Percentiles rank a stretch among this genome's conserved stretches.
Evolutionary conservation across 2,888 invertebrate species (phyloP).

Genomic region (Trimorus sp.): DNA sequence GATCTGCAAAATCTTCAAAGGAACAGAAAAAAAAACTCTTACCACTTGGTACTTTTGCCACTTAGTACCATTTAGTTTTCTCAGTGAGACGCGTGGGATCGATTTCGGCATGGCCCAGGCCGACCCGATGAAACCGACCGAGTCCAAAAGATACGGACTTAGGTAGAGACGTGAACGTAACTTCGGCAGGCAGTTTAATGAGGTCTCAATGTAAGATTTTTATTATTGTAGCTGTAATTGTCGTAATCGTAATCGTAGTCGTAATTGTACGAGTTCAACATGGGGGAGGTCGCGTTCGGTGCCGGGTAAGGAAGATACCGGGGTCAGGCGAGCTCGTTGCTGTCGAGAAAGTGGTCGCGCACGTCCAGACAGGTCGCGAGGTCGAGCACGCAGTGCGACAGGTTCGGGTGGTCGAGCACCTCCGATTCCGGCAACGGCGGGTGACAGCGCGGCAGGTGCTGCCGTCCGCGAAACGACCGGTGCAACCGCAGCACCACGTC

Average conservation of each 20-base stretch:
- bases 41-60: no score
- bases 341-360: conserved; percentile 86
- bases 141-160: conserved; percentile 41
- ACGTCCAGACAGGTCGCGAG: conserved; percentile 93
- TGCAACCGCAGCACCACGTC: conserved; percentile 94
- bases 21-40: no score
- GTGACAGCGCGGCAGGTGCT: conserved; percentile 92
- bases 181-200: conserved; percentile 76
- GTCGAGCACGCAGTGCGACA: conserved; percentile 91
- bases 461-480: conserved; percentile 91
- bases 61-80: no score
- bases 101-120: conserved; percentile 23
- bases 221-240: conserved; percentile 81
- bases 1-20: no score
- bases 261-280: conserved; percentile 78
- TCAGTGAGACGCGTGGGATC: no score
- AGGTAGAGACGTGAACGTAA: conserved; percentile 56
- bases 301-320: conserved; percentile 82
- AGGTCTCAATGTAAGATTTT: conserved; percentile 80
- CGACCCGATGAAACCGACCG: no score
- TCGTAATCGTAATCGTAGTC: conserved; percentile 80
- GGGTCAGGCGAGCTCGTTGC: conserved; percentile 85
- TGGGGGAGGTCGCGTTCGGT: conserved; percentile 74
- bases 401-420: conserved; percentile 90
- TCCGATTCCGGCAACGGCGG: conserved; percentile 94